Evolutionary conservation across 2,888 invertebrate species (phyloP), one percentile per base, ranked within the genome.

Genomic region (Oxyscelio sp.): DNA sequence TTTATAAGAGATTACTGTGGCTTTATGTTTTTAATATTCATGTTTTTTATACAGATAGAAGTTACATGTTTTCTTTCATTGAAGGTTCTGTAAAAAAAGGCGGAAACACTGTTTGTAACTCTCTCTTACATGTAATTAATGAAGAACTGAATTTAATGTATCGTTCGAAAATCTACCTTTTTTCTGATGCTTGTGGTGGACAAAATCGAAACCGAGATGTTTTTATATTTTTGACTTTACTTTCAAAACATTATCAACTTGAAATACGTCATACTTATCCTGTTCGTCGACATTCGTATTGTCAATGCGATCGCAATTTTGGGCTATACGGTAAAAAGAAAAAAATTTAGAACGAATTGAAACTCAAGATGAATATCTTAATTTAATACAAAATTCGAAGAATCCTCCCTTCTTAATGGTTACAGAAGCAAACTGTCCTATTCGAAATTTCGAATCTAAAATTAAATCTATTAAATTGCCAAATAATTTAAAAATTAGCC

Each of bases 81-180:
- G 83, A 79, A 70, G 80, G 79, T 13, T 59, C 24, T 38, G 17
- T 45, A 9, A 74, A 83, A 24, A 83, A 79, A 74, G 70, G 83
- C 4, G 59, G 54, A 1, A 83, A 71, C 52, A 34, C 63, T 11
- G 77, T 83, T 6, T 45, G n/a, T 22, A 83, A 75, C 50, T 58
- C 27, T 21, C 31, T 59, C n/a, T 21, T 68, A n/a, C 21, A 78
- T 40, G 43, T 50, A 0, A 78, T 56, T n/a, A 27, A 65, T n/a
- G 48, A 45, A 45, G 78, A 78, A 61, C 31, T 1, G 1, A 38
- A 59, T 15, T 43, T 61, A 19, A 17, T 0, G 1, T 78, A 31
- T 2, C 1, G 19, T 0, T 40, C 52, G 17, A 70, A 50, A 59
- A 54, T 78, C 11, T 40, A 38, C 58, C 45, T 77, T 40, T 78